These are phyloP conservation scores for Todiramphus saurophagus DNA, from an alignment of 2,113 vertebrate genomes.

Conservation along the genomic window DNA sequence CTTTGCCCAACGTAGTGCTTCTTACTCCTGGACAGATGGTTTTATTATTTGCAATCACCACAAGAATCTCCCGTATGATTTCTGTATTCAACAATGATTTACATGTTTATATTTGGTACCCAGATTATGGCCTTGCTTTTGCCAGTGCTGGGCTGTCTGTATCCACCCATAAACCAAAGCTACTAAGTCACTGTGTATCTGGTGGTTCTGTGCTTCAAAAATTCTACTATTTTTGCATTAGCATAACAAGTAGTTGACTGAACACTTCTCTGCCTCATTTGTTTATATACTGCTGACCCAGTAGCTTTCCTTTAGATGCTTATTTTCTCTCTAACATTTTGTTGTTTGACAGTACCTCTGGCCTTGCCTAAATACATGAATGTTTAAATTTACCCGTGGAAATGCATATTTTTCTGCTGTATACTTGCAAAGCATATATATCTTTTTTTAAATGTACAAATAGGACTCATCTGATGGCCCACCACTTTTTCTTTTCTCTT, in stretches of 20 bases:
- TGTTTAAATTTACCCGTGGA: not conserved
- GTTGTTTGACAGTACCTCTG: not conserved
- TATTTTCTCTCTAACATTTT: not conserved
- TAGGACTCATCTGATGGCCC: not conserved
- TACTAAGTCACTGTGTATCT: not conserved
- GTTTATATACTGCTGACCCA: not conserved
- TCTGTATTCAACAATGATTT: not conserved
- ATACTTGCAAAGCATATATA: not conserved
- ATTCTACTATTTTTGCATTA: not conserved
- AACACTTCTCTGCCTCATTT: not conserved
- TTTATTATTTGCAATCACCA: constrained; percentile 22
- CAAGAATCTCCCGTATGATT: not conserved
- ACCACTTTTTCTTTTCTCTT: not conserved
- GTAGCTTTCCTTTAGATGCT: not conserved
- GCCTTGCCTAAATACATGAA: not conserved
- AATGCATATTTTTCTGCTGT: not conserved
- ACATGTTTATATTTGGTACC: not conserved
- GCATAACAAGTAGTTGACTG: not conserved
- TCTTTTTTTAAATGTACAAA: not conserved
- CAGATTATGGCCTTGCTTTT: not conserved
- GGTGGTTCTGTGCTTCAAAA: not conserved
- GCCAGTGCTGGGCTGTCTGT: not conserved
- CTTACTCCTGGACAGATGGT: not conserved
- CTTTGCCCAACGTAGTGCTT: not conserved
- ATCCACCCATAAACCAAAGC: not conserved